Evolutionary conservation across 2,888 invertebrate genomes (phyloP).

Genomic region (Horisme vitalbata): DNA sequence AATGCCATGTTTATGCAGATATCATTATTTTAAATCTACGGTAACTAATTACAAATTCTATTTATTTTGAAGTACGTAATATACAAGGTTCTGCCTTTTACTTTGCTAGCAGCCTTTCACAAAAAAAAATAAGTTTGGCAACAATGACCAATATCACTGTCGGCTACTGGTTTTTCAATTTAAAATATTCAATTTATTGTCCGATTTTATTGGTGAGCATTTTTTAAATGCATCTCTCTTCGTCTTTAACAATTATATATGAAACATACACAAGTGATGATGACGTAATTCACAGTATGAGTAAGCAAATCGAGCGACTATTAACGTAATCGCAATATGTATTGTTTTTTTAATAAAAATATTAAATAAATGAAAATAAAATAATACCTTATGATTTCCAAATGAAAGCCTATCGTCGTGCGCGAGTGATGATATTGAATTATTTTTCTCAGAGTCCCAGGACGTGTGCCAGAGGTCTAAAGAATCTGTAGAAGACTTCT

Average conservation of each 20-base stretch:
- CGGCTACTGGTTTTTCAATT: too few species aligned
- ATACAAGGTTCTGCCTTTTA: too few species aligned
- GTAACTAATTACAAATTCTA: too few species aligned
- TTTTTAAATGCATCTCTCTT: too few species aligned
- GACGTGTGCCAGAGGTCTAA: conserved; percentile 87
- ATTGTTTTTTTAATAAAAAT: conserved; percentile 47
- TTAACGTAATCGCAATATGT: conserved; percentile 27
- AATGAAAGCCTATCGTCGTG: conserved; percentile 79
- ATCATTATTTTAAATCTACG: neutral
- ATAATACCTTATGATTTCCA: conserved; percentile 72
- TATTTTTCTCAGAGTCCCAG: conserved; percentile 86
- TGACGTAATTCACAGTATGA: conserved; percentile 15
- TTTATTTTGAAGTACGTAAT: too few species aligned
- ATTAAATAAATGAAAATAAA: too few species aligned
- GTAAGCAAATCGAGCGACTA: conserved; percentile 25
- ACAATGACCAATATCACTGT: too few species aligned
- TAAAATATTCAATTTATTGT: too few species aligned
- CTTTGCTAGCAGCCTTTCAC: too few species aligned
- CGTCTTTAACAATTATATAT: too few species aligned
- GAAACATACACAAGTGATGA: conserved; percentile 6
- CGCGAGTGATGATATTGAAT: conserved; percentile 83
- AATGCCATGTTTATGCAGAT: conserved; percentile 11
- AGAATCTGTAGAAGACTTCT: conserved; percentile 86
- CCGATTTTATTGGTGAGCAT: too few species aligned
- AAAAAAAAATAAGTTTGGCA: too few species aligned